A percentile compares a stretch with the other conserved stretches of the same genome.
Evolutionary conservation across 2,113 vertebrate species (phyloP).

Genomic region (Nothocercus julius): DNA sequence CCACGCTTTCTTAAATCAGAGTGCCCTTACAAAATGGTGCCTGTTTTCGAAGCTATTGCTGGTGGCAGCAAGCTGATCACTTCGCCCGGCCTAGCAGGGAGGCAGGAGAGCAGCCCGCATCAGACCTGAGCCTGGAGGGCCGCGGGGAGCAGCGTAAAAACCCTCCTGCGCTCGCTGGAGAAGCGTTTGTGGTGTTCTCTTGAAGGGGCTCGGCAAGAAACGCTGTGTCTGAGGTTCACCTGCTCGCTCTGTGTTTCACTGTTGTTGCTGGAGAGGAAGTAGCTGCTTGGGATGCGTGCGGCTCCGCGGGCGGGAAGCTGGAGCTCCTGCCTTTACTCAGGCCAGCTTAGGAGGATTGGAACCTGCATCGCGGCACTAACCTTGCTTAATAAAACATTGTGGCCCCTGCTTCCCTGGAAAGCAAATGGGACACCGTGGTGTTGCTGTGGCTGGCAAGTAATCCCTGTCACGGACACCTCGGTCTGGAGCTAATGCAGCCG

Average conservation of each 20-base stretch:
- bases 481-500: background rate
- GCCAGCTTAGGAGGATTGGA: background rate
- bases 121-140: background rate
- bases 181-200: too few species aligned
- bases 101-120: background rate
- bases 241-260: background rate
- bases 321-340: background rate
- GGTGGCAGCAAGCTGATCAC: background rate
- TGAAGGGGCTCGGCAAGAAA: too few species aligned
- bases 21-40: background rate
- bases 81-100: background rate
- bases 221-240: background rate
- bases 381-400: background rate
- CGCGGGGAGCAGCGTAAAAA: background rate
- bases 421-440: rapidly evolving
- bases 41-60: background rate
- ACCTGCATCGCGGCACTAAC: rapidly evolving
- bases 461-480: background rate
- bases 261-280: background rate
- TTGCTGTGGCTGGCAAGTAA: background rate
- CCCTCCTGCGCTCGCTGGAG: background rate
- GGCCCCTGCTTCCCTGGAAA: background rate
- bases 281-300: background rate
- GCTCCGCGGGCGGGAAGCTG: rapidly evolving
- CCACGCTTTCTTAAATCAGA: background rate